A percentile compares a stretch with the other conserved stretches of the same genome.
These are phyloP conservation scores for Balearica regulorum DNA, from an alignment of 2,797 vertebrate species.

Conservation along the genomic window DNA sequence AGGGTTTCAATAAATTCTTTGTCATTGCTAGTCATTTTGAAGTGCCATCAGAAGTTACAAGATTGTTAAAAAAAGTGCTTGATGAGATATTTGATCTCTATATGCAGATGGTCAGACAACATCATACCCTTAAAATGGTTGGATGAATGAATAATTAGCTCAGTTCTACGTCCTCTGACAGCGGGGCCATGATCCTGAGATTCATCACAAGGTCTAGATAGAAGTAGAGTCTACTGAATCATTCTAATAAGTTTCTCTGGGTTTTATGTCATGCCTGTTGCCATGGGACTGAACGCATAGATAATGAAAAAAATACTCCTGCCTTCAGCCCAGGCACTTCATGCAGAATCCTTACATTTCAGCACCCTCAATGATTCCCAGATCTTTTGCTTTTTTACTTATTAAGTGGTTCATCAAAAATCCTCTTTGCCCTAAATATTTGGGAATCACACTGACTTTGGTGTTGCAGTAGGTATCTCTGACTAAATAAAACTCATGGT, in stretches of 20 bases:
- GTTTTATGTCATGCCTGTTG: not conserved
- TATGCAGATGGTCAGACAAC: not conserved
- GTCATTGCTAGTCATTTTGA: not conserved
- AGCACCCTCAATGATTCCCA: not conserved
- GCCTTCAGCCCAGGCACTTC: not conserved
- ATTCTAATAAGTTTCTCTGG: accelerated
- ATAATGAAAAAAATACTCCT: not conserved
- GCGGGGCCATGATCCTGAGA: not conserved
- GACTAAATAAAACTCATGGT: not conserved
- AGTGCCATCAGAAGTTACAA: not conserved
- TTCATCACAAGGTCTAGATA: not conserved
- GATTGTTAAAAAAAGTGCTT: not conserved
- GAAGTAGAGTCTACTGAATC: not conserved
- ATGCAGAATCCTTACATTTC: not conserved
- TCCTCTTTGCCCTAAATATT: not conserved
- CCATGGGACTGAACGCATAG: not conserved
- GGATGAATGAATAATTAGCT: not conserved
- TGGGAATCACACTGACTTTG: not conserved
- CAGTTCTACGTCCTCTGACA: not conserved
- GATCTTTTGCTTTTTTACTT: not conserved
- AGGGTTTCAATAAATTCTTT: not conserved
- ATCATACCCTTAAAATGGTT: not conserved
- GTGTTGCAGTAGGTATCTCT: not conserved
- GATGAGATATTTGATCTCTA: not conserved
- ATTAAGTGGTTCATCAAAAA: not conserved